Base-by-base conservation (phyloP, 1,140 invertebrate species). In the Nymphalis io region DNA sequence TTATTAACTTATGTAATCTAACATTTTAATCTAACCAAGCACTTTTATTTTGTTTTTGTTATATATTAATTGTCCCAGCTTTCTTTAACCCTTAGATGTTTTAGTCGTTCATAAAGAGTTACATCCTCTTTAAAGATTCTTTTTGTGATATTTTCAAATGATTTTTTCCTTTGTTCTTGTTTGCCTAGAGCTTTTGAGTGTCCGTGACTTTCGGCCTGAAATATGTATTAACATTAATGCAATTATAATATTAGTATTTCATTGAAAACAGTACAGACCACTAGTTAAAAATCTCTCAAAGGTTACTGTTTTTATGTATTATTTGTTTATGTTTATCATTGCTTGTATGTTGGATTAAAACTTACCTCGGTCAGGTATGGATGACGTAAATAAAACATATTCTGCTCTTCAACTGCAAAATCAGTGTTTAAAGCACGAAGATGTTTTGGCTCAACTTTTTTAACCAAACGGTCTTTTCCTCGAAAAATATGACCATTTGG, bases 401-500 rank as follows among this genome's bases (percentile, higher is more conserved):
- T 91, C 76, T 87, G 80, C 61, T 91, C 89, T 77, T 91, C 89
- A 53, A 86, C 64, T 59, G 77, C 84, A 70, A 88, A 85, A 57
- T 84, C 76, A 67, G 72, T 42, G 23, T 83, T 40, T 2, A 87
- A 21, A 44, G 70, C 66, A 8, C 82, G 79, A 62, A 91, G 70
- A 79, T 89, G 84, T 61, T 73, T 73, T 0, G 83, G 83, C 79
- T 86, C 82, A 6, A 91, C 89, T 79, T 70, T 76, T 76, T 80
- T 82, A 1, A 91, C 87, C 57, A 91, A 67, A 23, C 87, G 73
- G 69, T 90, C 82, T 81, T 91, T 90, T 40, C 89, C 89, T 67
- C 88, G 78, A 73, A 88, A 89, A 69, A 91, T 71, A 70, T 91
- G 79, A 16, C 89, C 89, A 76, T 91, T 91, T 48, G 89, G 89